Evolutionary conservation across 2,113 vertebrate species (phyloP), one percentile per base, ranked within the genome.

Genomic region (Bujurquina vittata): DNA sequence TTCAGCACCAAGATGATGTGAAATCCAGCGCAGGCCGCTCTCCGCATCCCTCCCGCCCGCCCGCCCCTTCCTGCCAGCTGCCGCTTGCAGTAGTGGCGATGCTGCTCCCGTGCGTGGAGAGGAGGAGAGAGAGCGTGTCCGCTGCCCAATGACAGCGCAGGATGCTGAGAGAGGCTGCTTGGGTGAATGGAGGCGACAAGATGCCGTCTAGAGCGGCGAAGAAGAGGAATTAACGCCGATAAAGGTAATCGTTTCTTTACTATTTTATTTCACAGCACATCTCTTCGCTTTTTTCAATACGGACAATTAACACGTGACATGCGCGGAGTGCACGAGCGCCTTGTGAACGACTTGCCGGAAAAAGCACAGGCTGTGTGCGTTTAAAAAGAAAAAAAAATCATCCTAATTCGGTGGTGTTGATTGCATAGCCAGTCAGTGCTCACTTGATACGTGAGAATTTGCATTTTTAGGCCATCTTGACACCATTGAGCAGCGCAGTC

Each of bases 91-190:
- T 87, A 84, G 80, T 84, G 88, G 76, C 91, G 93, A 88, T 86
- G 92, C 92, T 90, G 93, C 88, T 91, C 86, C 73, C 89, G 80
- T 85, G 89, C 43, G 89, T 82, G 93, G 87, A 84, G 92, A 90
- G 93, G 92, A 91, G 90, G 92, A 90, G 88, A 88, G 89, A 87
- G 90, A 90, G 93, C 87, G 90, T 83, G 90, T 89, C 92, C 88
- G 94, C 91, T 89, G 90, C 92, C 95, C 95, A 95, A 95, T 95
- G 93, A 95, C 93, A 91, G 94, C 80, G 93, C 93, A 91, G 95
- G 94, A 94, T 94, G 92, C 94, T 95, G 85, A 83, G 83, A 83
- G 90, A 92, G 84, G 93, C 91, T 91, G 93, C 88, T 87, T 35
- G 91, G 91, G 87, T 61, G 94, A 93, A 94, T 94, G 92, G 93